phyloP scores from a whole-genome alignment of 2,888 invertebrate species.

The Cynaeus angustus region DNA sequence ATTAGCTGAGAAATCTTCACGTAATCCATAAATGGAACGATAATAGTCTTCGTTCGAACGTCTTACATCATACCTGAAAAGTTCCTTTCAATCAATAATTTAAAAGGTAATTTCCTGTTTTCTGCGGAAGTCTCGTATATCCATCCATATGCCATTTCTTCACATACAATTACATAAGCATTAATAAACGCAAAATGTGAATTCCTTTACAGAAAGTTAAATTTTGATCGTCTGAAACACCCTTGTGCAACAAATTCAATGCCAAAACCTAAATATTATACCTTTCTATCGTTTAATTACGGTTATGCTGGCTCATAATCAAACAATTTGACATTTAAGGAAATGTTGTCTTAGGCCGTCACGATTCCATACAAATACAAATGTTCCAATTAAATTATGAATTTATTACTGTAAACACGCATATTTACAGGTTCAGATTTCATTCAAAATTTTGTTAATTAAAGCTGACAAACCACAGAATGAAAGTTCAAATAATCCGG shows the following conservation, averaged over 20 bases:
- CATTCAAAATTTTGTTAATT: constrained; percentile 5
- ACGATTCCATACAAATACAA: constrained; percentile 12
- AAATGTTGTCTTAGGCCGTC: constrained; percentile 31
- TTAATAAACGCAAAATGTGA: neutral
- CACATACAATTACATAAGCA: constrained; percentile 11
- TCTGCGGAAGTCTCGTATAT: constrained; percentile 15
- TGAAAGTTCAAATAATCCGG: neutral
- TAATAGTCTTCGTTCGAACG: neutral
- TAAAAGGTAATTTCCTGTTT: constrained; percentile 24
- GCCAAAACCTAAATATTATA: constrained; percentile 24
- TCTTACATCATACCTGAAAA: constrained; percentile 25
- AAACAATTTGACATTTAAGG: constrained; percentile 33
- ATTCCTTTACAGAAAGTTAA: constrained; percentile 16
- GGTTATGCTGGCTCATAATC: neutral
- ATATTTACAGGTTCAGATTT: constrained; percentile 10
- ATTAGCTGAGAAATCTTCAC: constrained; percentile 3
- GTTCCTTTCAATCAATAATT: constrained; percentile 21
- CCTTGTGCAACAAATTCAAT: constrained; percentile 25
- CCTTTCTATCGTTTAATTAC: constrained; percentile 35
- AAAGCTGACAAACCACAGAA: constrained; percentile 1
- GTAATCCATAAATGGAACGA: constrained; percentile 6
- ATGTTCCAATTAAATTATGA: constrained; percentile 30
- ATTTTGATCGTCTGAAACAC: constrained; percentile 19
- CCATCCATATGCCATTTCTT: constrained; percentile 9
- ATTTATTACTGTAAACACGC: constrained; percentile 21